Conservation (phyloP, 1,140 invertebrate species). For the Octopus bimaculoides region DNA sequence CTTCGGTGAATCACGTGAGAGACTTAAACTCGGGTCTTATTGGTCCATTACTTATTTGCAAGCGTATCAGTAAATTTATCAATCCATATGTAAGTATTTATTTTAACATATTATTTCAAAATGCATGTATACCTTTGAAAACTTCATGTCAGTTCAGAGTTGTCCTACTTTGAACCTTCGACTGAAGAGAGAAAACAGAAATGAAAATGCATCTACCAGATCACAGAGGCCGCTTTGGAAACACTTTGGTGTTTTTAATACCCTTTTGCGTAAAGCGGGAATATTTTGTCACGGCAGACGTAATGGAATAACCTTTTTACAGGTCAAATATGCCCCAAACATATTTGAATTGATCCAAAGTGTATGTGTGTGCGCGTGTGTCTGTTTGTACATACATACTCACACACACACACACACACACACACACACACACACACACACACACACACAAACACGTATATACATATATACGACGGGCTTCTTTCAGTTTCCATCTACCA, state of each 20-base stretch:
- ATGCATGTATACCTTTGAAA: not conserved
- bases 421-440: too few species aligned
- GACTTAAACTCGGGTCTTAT: constrained; percentile 37
- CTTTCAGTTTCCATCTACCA: too few species aligned
- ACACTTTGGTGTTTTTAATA: not conserved
- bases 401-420: too few species aligned
- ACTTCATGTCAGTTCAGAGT: not conserved
- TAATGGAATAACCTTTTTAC: too few species aligned
- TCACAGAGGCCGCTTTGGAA: not conserved
- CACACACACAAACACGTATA: too few species aligned
- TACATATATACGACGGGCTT: too few species aligned
- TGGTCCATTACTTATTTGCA: constrained; percentile 39
- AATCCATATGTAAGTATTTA: not conserved
- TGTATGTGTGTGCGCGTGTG: too few species aligned
- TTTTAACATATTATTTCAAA: not conserved
- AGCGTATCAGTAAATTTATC: constrained; percentile 10
- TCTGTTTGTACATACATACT: too few species aligned
- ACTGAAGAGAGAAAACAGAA: not conserved
- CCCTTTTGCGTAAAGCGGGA: too few species aligned
- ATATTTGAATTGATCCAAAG: too few species aligned
- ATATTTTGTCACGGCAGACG: too few species aligned
- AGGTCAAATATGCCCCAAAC: too few species aligned
- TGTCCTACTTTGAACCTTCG: not conserved
- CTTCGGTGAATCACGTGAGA: constrained; percentile 28
- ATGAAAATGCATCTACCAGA: not conserved